Evolutionary conservation across 1,140 invertebrate genomes (phyloP).

Genomic region (Hydropsyche tenuis): DNA sequence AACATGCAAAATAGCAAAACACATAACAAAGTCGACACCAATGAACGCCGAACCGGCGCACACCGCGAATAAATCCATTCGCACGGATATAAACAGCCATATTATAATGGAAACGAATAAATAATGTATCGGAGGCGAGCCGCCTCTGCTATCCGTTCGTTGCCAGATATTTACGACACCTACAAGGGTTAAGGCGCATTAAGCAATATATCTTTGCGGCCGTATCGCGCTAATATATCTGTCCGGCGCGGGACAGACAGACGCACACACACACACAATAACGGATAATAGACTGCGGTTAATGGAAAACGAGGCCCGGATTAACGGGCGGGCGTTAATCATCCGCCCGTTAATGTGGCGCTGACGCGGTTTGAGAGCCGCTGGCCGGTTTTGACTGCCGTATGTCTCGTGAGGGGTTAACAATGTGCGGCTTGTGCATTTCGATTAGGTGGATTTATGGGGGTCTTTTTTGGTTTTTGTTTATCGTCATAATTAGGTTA

Average conservation of each 20-base stretch:
- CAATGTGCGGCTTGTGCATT: too few species aligned
- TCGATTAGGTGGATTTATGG: too few species aligned
- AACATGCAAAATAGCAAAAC: too few species aligned
- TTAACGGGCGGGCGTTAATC: constrained; percentile 15
- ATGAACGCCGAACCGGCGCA: too few species aligned
- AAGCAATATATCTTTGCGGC: constrained; percentile 32
- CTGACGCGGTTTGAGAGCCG: neutral
- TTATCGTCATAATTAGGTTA: too few species aligned
- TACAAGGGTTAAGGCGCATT: constrained; percentile 38
- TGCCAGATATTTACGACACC: constrained; percentile 37
- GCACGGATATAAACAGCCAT: too few species aligned
- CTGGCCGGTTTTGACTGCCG: too few species aligned
- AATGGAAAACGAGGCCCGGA: constrained; percentile 23
- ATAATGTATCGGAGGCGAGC: neutral
- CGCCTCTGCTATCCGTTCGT: constrained; percentile 4
- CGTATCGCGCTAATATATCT: constrained; percentile 39
- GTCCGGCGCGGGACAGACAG: neutral
- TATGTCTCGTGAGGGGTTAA: too few species aligned
- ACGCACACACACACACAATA: neutral
- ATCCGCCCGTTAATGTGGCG: constrained; percentile 9
- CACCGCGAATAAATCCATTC: too few species aligned
- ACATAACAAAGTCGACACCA: too few species aligned
- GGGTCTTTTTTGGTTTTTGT: too few species aligned
- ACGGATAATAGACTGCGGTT: constrained; percentile 16
- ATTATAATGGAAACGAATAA: too few species aligned